Evolutionary conservation across 2,888 invertebrate species (phyloP).

Genomic region (Hetaerina titia): DNA sequence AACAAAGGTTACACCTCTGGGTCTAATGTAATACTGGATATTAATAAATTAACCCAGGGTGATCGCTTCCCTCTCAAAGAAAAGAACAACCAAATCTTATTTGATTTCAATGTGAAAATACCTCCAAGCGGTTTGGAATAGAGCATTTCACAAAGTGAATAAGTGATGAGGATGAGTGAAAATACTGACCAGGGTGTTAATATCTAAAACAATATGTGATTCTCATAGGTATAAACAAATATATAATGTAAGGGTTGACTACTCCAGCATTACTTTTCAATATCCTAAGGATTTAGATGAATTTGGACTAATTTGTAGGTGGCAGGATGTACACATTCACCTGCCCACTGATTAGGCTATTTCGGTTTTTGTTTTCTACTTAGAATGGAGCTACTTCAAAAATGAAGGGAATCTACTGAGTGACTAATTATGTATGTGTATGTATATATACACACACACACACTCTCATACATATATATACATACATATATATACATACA

Average conservation of each 20-base stretch:
- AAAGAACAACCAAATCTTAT: background rate
- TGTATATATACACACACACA: too few species aligned
- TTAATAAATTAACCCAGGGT: background rate
- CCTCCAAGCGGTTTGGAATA: background rate
- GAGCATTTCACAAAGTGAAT: background rate
- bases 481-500: too few species aligned
- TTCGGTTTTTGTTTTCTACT: background rate
- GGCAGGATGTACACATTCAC: background rate
- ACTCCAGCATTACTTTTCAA: slow-evolving; percentile 60
- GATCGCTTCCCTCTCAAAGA: background rate
- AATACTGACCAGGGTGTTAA: background rate
- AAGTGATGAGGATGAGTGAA: background rate
- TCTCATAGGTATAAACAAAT: background rate
- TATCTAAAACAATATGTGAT: background rate
- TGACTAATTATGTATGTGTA: background rate
- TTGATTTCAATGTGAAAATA: background rate
- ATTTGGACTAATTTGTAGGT: background rate
- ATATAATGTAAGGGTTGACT: background rate
- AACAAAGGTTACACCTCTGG: background rate
- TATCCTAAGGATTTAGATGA: background rate
- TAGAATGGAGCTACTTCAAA: slow-evolving; percentile 3
- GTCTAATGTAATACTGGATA: background rate
- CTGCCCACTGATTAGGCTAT: background rate
- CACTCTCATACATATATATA: too few species aligned
- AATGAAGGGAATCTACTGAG: slow-evolving; percentile 30